Evolutionary conservation across 2,888 invertebrate genomes (phyloP), one percentile per base, ranked within the genome.

Genomic region (Adelphocoris suturalis): DNA sequence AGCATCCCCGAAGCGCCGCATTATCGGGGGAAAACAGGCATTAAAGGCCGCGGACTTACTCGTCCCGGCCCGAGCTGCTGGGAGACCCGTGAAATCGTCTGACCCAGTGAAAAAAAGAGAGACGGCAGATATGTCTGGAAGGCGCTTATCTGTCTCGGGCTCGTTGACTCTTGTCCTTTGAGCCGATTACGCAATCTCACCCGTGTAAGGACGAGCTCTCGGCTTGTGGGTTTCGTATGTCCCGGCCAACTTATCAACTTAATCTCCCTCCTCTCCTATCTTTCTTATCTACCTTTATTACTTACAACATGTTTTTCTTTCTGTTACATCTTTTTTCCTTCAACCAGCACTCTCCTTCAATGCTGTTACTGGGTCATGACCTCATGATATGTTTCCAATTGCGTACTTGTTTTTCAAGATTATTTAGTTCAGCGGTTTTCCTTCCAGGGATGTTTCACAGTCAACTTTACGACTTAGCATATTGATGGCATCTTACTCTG

Each of bases 81-180:
- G 68, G 23, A 23, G 23, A 27, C 23, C 68, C 68, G 68, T 68
- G 68, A 68, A 68, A 68, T 68, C 68, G 19, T 68, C 68, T 68
- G 68, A 68, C 68, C 68, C 68, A 68, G 68, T 68, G 68, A 68
- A 68, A 68, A 68, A 68, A 23, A 23, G n/a, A 68, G 23, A 23
- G 23, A 12, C 52, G 68, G 68, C n/a, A 14, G 19, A n/a, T 14
- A 61, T 68, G 68, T 68, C 68, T 48, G 80, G 76, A 46, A n/a
- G 46, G 80, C 23, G 76, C 48, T 80, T 80, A 80, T 80, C 68
- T 68, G 23, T 68, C 68, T 13, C 27, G 23, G 68, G 23, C 68
- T 68, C 68, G 68, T 68, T 68, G 68, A 82, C 27, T 82, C 82
- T 27, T 55, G 82, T 82, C 82, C 82, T 82, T 82, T 82, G 82